A percentile compares a stretch with the other conserved stretches of the same genome.
phyloP scores from a whole-genome alignment of 2,797 vertebrate species.

The Malurus leucopterus region DNA sequence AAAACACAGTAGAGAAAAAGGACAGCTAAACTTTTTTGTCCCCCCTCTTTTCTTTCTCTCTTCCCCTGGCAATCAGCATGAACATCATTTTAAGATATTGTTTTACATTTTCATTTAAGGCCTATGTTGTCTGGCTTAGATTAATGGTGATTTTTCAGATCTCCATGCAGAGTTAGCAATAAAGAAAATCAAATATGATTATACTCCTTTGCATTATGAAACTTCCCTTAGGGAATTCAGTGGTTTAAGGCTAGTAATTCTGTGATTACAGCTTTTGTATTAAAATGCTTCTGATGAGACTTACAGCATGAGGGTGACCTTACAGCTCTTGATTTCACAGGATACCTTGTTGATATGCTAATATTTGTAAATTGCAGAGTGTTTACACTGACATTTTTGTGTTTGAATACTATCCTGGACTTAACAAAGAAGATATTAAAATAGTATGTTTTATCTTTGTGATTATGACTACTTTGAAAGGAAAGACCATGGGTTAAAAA shows the following conservation, averaged over 20 bases:
- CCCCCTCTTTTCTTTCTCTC: fast-evolving
- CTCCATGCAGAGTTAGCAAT: background rate
- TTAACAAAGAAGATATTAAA: background rate
- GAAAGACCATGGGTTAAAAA: background rate
- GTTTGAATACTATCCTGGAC: background rate
- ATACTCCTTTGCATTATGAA: background rate
- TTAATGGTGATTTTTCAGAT: background rate
- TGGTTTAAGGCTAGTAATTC: conserved; percentile 37
- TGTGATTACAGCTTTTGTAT: conserved; percentile 39
- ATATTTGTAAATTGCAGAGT: conserved; percentile 39
- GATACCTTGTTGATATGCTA: background rate
- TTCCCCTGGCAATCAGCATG: background rate
- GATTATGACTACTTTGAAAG: background rate
- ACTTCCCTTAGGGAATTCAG: conserved; percentile 20
- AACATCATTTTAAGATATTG: background rate
- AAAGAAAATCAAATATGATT: conserved; percentile 29
- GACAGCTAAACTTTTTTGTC: background rate
- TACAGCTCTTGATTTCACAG: conserved; percentile 16
- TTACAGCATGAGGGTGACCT: conserved; percentile 42
- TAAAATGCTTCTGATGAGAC: conserved; percentile 37
- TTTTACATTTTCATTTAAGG: conserved; percentile 24
- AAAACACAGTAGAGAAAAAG: background rate
- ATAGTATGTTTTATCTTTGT: background rate
- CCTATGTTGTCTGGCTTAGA: background rate
- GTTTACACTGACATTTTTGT: background rate